A percentile compares a stretch with the other conserved stretches of the same genome.
Evolutionary conservation across 2,888 invertebrate genomes (phyloP).

Genomic region (Pycnomerus fuliginosus): DNA sequence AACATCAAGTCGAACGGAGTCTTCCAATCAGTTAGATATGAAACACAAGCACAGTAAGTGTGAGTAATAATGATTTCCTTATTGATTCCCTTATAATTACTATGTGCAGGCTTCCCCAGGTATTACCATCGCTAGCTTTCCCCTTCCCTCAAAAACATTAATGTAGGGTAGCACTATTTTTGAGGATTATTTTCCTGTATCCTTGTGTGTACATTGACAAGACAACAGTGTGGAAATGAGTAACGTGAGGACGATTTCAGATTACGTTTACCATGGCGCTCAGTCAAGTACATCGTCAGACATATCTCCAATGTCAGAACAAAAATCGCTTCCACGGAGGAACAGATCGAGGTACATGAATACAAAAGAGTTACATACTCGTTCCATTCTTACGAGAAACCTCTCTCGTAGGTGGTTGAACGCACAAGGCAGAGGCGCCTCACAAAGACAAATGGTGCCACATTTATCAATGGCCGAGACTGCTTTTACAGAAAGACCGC

Average conservation of each 20-base stretch:
- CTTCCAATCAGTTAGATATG: conserved; percentile 71
- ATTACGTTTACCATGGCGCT: conserved; percentile 74
- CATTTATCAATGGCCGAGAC: conserved; percentile 62
- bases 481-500: conserved; percentile 52
- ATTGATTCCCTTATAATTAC: too few relatives aligned
- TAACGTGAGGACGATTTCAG: conserved; percentile 56
- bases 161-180: too few relatives aligned
- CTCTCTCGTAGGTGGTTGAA: conserved; percentile 55
- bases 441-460: conserved; percentile 63
- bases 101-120: too few relatives aligned
- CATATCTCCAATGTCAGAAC: conserved; percentile 76
- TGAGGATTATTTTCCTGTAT: too few relatives aligned
- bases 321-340: conserved; percentile 72
- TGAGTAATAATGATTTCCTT: conserved; percentile 11
- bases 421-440: conserved; percentile 45
- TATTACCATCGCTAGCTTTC: too few relatives aligned
- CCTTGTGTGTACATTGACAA: too few relatives aligned
- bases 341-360: conserved; percentile 63
- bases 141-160: too few relatives aligned
- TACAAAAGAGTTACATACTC: conserved; percentile 30
- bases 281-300: conserved; percentile 76
- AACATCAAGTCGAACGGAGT: conserved; percentile 72
- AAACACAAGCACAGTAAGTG: conserved; percentile 70
- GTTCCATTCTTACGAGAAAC: conserved; percentile 30
- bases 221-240: neutral